Conservation (phyloP, 2,113 vertebrate genomes). For the Ellobius talpinus region DNA sequence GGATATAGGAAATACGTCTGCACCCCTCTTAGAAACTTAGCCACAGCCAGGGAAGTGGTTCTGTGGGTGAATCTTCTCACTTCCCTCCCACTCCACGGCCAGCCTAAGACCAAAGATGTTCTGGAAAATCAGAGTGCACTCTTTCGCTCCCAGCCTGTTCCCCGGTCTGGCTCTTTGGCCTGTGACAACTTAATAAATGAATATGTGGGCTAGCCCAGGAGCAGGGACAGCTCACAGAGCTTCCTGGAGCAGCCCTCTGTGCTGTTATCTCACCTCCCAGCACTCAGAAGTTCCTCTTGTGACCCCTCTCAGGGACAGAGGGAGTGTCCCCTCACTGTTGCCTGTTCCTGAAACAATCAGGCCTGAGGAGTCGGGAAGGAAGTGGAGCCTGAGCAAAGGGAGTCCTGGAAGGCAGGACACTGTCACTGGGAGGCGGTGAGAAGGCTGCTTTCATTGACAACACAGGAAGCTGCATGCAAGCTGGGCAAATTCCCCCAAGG, state of each 20-base stretch:
- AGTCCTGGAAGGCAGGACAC: slow-evolving; percentile 88
- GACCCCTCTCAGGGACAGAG: slow-evolving; percentile 61
- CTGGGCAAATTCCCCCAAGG: slow-evolving; percentile 24
- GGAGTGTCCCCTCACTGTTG: slow-evolving; percentile 68
- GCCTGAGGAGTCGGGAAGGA: slow-evolving; percentile 87
- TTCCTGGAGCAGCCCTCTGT: slow-evolving; percentile 74
- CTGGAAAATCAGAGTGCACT: not conserved
- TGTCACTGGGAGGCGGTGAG: slow-evolving; percentile 65
- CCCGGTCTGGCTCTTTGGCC: slow-evolving; percentile 39
- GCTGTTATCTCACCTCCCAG: slow-evolving; percentile 83
- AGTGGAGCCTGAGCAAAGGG: slow-evolving; percentile 82
- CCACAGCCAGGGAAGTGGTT: not conserved
- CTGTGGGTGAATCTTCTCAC: not conserved
- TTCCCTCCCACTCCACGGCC: not conserved
- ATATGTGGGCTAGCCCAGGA: slow-evolving; percentile 40
- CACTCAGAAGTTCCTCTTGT: slow-evolving; percentile 72
- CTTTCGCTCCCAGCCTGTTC: not conserved
- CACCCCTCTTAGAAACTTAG: not conserved
- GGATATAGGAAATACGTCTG: not conserved
- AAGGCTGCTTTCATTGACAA: slow-evolving; percentile 73
- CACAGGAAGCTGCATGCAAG: slow-evolving; percentile 74
- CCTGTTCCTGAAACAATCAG: slow-evolving; percentile 79
- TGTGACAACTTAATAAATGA: not conserved
- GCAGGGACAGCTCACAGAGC: slow-evolving; percentile 33
- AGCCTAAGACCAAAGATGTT: not conserved